A percentile compares a stretch with the other conserved stretches of the same genome.
These are phyloP conservation scores for Drosophila tanythrix DNA, from an alignment of 2,888 invertebrate genomes.

Conservation along the genomic window DNA sequence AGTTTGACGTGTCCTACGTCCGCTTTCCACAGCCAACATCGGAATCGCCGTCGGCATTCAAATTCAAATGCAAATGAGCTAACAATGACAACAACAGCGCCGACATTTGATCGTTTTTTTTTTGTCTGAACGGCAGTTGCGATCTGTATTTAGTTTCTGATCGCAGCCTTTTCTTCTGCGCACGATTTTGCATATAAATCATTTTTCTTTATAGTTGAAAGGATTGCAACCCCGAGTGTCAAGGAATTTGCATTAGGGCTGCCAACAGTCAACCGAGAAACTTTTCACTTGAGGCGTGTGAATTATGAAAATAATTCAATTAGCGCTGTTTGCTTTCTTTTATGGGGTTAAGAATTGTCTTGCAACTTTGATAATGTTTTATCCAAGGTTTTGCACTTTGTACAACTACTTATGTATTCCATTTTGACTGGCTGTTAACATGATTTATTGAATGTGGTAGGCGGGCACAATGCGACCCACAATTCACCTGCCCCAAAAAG, in stretches of 20 bases:
- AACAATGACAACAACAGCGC: slow-evolving; percentile 70
- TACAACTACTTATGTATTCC: slow-evolving; percentile 57
- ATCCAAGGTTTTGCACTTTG: slow-evolving; percentile 21
- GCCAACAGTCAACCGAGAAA: slow-evolving; percentile 16
- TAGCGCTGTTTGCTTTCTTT: slow-evolving; percentile 21
- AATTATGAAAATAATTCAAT: slow-evolving; percentile 50
- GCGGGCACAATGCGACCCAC: slow-evolving; percentile 33
- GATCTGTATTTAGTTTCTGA: slow-evolving; percentile 50
- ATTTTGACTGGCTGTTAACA: slow-evolving; percentile 72
- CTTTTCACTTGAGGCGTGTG: slow-evolving; percentile 41
- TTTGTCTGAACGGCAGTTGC: slow-evolving; percentile 11
- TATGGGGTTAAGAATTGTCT: not conserved
- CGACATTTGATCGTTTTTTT: slow-evolving; percentile 80
- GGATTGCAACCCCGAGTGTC: slow-evolving; percentile 66
- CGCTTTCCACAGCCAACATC: slow-evolving; percentile 6
- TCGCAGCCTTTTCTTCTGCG: slow-evolving; percentile 26
- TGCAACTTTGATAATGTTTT: slow-evolving; percentile 20
- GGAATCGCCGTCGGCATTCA: slow-evolving; percentile 52
- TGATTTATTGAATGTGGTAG: slow-evolving; percentile 79
- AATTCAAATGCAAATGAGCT: slow-evolving; percentile 81
- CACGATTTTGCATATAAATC: slow-evolving; percentile 74
- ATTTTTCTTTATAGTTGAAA: slow-evolving; percentile 55
- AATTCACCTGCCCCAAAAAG: slow-evolving; percentile 49
- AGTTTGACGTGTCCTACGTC: slow-evolving; percentile 68
- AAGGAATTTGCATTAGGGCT: slow-evolving; percentile 75